A percentile compares a stretch with the other conserved stretches of the same genome.
phyloP scores from a whole-genome alignment of 2,888 invertebrate species.

The Microctonus brassicae region DNA sequence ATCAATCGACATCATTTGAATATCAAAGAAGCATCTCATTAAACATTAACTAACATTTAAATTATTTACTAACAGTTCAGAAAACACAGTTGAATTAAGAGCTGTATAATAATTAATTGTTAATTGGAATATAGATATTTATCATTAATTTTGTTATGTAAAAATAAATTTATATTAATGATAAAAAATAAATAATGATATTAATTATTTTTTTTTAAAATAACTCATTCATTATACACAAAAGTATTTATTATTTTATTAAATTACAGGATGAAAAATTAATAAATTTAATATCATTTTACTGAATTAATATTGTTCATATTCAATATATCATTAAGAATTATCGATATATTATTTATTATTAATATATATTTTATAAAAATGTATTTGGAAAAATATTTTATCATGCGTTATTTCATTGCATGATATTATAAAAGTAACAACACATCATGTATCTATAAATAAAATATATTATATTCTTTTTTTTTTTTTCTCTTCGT shows the following conservation, averaged over 20 bases:
- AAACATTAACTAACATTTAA: background rate
- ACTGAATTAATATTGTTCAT: too few species aligned
- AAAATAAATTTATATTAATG: too few species aligned
- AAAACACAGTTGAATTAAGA: too few species aligned
- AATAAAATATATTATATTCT: background rate
- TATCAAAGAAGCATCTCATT: slow-evolving; percentile 1
- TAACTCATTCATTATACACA: too few species aligned
- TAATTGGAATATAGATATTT: background rate
- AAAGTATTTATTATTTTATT: too few species aligned
- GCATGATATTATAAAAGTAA: background rate
- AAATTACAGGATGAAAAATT: too few species aligned
- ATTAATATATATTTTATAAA: background rate
- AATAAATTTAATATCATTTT: too few species aligned
- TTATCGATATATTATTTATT: background rate
- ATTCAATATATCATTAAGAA: background rate
- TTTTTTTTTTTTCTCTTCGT: slow-evolving; percentile 10
- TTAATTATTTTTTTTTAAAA: too few species aligned
- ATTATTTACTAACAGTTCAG: background rate
- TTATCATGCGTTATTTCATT: background rate
- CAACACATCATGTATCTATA: background rate
- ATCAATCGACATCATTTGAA: slow-evolving; percentile 22
- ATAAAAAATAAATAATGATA: too few species aligned
- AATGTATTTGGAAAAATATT: background rate
- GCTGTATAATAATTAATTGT: background rate
- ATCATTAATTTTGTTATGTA: too few species aligned